Evolutionary conservation across 2,797 vertebrate species (phyloP), one percentile per base, ranked within the genome.

Genomic region (Darevskia nairensis): DNA sequence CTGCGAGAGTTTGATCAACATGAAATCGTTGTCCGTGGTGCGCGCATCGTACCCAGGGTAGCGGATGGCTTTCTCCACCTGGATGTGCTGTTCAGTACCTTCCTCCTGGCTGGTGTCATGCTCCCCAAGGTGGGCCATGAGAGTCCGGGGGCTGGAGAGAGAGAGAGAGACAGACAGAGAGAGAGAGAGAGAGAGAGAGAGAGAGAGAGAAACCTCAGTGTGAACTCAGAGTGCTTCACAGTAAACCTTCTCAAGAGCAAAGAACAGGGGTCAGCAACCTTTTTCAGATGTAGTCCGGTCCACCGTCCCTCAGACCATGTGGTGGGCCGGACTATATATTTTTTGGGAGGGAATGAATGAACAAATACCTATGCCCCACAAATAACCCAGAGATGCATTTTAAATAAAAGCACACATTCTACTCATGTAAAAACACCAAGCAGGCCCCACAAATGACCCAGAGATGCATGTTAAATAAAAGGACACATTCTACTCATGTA

Each of bases 121-220:
- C 78, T 96, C 95, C 17, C 96, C 96, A 78, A 96, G 92, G 82
- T 96, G 95, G 21, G 94, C 91, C 41, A 93, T 88, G 10, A 96
- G 90, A 17, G 88, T 89, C 21, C 72, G 55, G 50, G 95, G 90
- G 59, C 96, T 96, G 83, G 29, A 78, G 69, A 79, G 44, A 81
- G 64, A 32, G 27, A 27, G 17, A 1, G 29, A 78, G 69, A 79
- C 32, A 81, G 64, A 44, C 21, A 80, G 44, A 79, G 64, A 32
- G 27, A 32, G 5, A 3, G 1, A 64, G 3, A 5, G 13, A 35
- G 17, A 2, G 29, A 80, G 69, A 79, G 39, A 80, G 64, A 35
- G 27, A 64, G 2, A 5, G n/a, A n/a, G n/a, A n/a, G n/a, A n/a
- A 6, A 7, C 27, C 9, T n/a, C 1, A 0, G 8, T 29, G 11